Evolutionary conservation across 2,797 vertebrate genomes (phyloP).

Genomic region (Sciurus vulgaris): DNA sequence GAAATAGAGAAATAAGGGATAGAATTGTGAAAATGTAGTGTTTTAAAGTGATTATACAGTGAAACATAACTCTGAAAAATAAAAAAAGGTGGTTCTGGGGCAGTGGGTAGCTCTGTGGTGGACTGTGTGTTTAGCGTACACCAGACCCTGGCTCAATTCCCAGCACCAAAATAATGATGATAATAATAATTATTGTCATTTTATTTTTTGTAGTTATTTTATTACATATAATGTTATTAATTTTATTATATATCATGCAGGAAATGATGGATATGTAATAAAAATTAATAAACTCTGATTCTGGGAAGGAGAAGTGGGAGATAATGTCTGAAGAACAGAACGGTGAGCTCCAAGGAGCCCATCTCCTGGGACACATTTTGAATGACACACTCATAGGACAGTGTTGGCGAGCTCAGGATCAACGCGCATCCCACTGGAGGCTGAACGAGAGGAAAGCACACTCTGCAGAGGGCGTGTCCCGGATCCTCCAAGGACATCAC

Average conservation of each 20-base stretch:
- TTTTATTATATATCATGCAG: background rate
- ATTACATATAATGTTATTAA: too few relatives aligned
- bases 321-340: background rate
- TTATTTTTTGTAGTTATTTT: too few relatives aligned
- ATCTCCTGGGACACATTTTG: background rate
- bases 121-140: too few relatives aligned
- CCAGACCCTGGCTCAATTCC: background rate
- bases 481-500: background rate
- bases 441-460: background rate
- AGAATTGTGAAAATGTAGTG: background rate
- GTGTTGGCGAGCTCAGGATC: background rate
- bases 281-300: background rate
- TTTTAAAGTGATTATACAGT: background rate
- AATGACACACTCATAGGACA: background rate
- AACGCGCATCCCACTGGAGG: too few relatives aligned
- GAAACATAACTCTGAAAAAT: background rate
- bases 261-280: background rate
- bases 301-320: background rate
- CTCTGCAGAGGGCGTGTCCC: background rate
- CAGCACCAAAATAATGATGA: background rate
- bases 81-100: background rate
- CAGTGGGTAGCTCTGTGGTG: too few relatives aligned
- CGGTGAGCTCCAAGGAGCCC: background rate
- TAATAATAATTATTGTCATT: background rate
- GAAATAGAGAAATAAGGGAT: background rate